A percentile compares a stretch with the other conserved stretches of the same genome.
Evolutionary conservation across 2,888 invertebrate genomes (phyloP).

Genomic region (Mythimna albipuncta): DNA sequence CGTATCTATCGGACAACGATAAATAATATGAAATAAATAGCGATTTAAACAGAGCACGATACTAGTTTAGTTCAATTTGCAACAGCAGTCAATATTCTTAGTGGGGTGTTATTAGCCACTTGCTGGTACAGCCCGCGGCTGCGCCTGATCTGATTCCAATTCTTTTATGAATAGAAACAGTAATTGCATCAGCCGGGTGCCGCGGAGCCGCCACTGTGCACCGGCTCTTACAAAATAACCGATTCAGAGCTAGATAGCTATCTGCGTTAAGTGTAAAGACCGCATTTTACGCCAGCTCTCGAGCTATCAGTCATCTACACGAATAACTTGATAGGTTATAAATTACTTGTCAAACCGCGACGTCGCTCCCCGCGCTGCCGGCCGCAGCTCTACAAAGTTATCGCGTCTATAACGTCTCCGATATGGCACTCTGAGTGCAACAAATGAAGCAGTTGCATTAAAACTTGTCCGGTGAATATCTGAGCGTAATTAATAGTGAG

Average conservation of each 20-base stretch:
- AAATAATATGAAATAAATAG: conserved; percentile 80
- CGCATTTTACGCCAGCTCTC: conserved; percentile 70
- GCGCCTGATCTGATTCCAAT: conserved; percentile 84
- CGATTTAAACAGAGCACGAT: conserved; percentile 82
- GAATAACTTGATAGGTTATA: conserved; percentile 65
- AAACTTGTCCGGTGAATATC: conserved; percentile 89
- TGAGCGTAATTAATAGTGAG: conserved; percentile 88
- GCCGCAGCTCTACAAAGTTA: conserved; percentile 84
- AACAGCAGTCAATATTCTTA: conserved; percentile 84
- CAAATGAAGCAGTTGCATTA: conserved; percentile 91
- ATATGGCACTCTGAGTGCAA: conserved; percentile 87
- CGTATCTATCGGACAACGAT: conserved; percentile 67
- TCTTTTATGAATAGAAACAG: conserved; percentile 87
- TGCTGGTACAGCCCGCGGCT: conserved; percentile 81
- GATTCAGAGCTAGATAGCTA: conserved; percentile 82
- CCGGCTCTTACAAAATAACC: conserved; percentile 80
- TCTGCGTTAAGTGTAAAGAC: conserved; percentile 77
- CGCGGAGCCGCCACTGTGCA: conserved; percentile 67
- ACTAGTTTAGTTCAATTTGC: conserved; percentile 86
- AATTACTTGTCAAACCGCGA: conserved; percentile 66
- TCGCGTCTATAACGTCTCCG: conserved; percentile 83
- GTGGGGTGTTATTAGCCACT: conserved; percentile 87
- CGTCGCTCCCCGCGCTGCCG: conserved; percentile 60
- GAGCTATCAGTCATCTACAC: conserved; percentile 78
- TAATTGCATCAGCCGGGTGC: conserved; percentile 82